Evolutionary conservation across 2,888 invertebrate genomes (phyloP).

Genomic region (Acrobasis suavella): DNA sequence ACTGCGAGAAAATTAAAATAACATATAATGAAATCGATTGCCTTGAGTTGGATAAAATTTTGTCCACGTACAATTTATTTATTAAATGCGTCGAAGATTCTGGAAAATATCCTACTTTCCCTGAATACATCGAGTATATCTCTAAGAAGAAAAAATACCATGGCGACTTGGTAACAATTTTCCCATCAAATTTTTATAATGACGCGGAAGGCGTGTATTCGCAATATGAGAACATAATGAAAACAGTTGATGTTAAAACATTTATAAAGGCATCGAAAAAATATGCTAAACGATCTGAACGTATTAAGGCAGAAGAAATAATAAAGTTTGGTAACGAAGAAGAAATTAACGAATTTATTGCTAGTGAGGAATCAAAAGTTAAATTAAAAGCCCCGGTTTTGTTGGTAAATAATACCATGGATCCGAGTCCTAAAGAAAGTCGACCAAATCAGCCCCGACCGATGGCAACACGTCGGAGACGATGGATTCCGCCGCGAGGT

Average conservation of each 20-base stretch:
- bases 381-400: background rate
- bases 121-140: constrained; percentile 9
- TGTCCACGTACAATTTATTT: background rate
- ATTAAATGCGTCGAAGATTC: constrained; percentile 14
- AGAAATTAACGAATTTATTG: constrained; percentile 1
- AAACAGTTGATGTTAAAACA: background rate
- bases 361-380: background rate
- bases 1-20: constrained; percentile 8
- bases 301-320: constrained; percentile 7
- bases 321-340: constrained; percentile 1
- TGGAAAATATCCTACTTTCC: constrained; percentile 6
- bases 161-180: constrained; percentile 3
- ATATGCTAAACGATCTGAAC: background rate
- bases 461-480: no score
- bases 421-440: no score
- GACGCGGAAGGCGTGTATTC: background rate
- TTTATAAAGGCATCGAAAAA: constrained; percentile 10
- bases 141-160: constrained; percentile 8
- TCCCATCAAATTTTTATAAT: background rate
- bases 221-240: background rate
- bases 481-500: no score
- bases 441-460: no score
- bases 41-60: background rate
- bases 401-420: no score
- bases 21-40: constrained; percentile 13